Evolutionary conservation across 2,888 invertebrate species (phyloP), one percentile per base, ranked within the genome.

Genomic region (Volucella bombylans): DNA sequence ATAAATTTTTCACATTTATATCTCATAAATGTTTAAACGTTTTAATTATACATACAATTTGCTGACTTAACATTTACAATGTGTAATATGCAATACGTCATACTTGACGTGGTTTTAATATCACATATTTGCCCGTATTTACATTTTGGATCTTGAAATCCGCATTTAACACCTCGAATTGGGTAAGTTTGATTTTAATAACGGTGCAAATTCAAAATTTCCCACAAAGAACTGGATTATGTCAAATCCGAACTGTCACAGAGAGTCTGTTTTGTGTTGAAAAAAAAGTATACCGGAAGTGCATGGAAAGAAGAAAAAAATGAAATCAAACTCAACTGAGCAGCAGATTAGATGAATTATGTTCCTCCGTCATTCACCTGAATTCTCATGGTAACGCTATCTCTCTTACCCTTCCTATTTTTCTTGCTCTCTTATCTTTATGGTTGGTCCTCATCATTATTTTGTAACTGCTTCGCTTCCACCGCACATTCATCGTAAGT

Each of bases 291-390:
- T 59, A 77, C 67, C 82, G 82, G 82, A 82, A 82, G 78, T 78
- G 23, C 23, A 23, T 31, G 6, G 6, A 31, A 31, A 23, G 4
- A 47, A 10, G 55, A 15, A 38, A n/a, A 62, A 69, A 72, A 49
- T 50, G 41, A 61, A 72, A 67, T 38, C 67, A 6, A 31, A 31
- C 31, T 31, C 6, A 68, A 62, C 78, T 61, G n/a, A n/a, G n/a
- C 41, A 47, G 15, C 9, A 78, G 72, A 78, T 78, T 68, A 73
- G 57, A 73, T 73, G 31, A 31, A 31, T 31, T 31, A n/a, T 6
- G 6, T 6, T 31, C 6, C 68, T 67, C 64, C 76, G 54, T 71
- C 65, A 76, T 71, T 82, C 78, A 82, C 78, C 82, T 82, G 82
- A 67, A 52, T 73, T 15, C 71, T 76, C 45, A 68, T 54, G 43